Percentiles rank a stretch among this genome's conserved stretches.
These are phyloP conservation scores for Sebastes diploproa DNA, from an alignment of 2,797 vertebrate genomes.

Conservation along the genomic window DNA sequence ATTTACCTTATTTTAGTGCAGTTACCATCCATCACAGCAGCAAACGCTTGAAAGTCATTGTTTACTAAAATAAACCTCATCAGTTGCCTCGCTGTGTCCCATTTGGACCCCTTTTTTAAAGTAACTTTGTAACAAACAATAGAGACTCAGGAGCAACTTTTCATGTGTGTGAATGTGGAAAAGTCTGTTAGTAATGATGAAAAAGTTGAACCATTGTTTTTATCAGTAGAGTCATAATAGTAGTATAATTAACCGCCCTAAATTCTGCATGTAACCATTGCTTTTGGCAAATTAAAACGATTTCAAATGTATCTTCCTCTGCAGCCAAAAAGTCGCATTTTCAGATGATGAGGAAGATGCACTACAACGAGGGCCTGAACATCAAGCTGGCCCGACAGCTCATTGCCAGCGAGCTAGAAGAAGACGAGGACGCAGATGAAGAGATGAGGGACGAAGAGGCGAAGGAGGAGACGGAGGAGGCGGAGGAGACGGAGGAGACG, in stretches of 20 bases:
- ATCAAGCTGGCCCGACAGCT: slow-evolving; percentile 96
- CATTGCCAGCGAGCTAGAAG: slow-evolving; percentile 92
- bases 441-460: slow-evolving; percentile 87
- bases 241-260: not conserved
- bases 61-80: slow-evolving; percentile 3
- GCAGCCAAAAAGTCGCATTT: slow-evolving; percentile 95
- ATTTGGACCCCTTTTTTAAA: not conserved
- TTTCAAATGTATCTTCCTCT: not conserved
- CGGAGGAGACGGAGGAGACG: slow-evolving; percentile 69
- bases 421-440: slow-evolving; percentile 84
- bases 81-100: not conserved
- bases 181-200: not conserved
- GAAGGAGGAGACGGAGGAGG: slow-evolving; percentile 78
- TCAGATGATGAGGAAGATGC: slow-evolving; percentile 98
- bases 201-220: not conserved
- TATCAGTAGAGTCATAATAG: not conserved
- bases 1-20: not conserved
- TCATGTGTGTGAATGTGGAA: not conserved
- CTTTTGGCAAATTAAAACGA: not conserved
- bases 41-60: not conserved
- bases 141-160: not conserved
- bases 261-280: not conserved
- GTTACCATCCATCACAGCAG: not conserved
- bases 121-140: not conserved
- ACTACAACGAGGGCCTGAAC: slow-evolving; percentile 97